These are phyloP conservation scores for Eucidaris tribuloides DNA, from an alignment of 35 echinoderm and acorn worm species.

Conservation along the genomic window DNA sequence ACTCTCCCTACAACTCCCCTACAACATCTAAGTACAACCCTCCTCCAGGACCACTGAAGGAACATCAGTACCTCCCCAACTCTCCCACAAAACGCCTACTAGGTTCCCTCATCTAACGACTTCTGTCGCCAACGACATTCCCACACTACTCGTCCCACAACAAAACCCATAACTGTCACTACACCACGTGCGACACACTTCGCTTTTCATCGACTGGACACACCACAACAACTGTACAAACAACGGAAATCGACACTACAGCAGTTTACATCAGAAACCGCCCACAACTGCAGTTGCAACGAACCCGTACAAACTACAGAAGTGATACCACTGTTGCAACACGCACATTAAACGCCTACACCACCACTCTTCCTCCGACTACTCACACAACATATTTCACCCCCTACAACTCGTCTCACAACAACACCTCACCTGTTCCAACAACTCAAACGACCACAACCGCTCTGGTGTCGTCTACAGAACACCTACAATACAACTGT, in stretches of 20 bases:
- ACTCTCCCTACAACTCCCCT: too few relatives aligned
- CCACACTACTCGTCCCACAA: too few relatives aligned
- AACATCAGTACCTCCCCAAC: too few relatives aligned
- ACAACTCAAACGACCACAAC: neutral
- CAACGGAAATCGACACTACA: slow-evolving; percentile 4
- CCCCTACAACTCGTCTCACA: too few relatives aligned
- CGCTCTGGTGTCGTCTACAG: neutral
- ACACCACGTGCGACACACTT: neutral
- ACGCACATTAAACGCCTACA: neutral
- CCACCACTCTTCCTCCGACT: slow-evolving; percentile 29
- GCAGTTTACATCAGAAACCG: slow-evolving; percentile 3
- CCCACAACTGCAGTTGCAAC: slow-evolving; percentile 28
- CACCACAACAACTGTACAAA: neutral
- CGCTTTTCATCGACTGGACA: neutral
- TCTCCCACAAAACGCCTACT: too few relatives aligned
- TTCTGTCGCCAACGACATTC: too few relatives aligned
- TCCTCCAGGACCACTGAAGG: too few relatives aligned
- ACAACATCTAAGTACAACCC: too few relatives aligned
- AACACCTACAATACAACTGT: neutral
- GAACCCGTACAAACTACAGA: slow-evolving; percentile 19
- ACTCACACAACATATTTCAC: too few relatives aligned
- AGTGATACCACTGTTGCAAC: slow-evolving; percentile 18
- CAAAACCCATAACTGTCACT: too few relatives aligned
- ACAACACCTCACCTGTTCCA: neutral
- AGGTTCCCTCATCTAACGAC: too few relatives aligned